Evolutionary conservation across 2,797 vertebrate genomes (phyloP).

Genomic region (Argentina silus): DNA sequence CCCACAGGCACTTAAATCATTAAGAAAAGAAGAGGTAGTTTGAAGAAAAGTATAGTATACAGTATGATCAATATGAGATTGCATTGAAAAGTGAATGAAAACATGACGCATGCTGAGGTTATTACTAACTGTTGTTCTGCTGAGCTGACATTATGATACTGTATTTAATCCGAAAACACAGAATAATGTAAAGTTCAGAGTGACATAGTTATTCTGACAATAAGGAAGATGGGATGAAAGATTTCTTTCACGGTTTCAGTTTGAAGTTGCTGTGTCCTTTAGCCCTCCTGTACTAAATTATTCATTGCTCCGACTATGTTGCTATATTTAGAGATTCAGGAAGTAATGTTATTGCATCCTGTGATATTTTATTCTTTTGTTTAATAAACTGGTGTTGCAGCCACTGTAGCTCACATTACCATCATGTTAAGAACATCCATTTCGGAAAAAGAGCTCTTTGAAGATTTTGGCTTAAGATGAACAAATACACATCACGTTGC

Average conservation of each 20-base stretch:
- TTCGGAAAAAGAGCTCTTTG: conserved; percentile 1
- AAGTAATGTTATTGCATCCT: conserved; percentile 58
- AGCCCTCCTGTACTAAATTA: conserved; percentile 70
- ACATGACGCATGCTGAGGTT: neutral
- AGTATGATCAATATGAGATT: conserved; percentile 39
- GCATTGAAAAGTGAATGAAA: conserved; percentile 28
- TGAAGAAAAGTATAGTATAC: conserved; percentile 50
- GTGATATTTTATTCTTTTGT: conserved; percentile 27
- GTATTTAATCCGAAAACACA: neutral
- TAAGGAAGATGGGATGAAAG: conserved; percentile 16
- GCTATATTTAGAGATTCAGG: conserved; percentile 70
- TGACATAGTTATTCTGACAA: neutral
- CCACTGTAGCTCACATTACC: conserved; percentile 42
- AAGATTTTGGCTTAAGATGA: conserved; percentile 13
- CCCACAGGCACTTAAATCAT: conserved; percentile 72
- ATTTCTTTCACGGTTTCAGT: conserved; percentile 49
- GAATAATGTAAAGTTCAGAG: neutral
- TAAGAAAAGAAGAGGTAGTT: conserved; percentile 75
- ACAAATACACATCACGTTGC: neutral
- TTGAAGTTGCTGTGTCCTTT: conserved; percentile 65
- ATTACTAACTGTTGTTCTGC: conserved; percentile 22
- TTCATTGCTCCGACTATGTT: conserved; percentile 60
- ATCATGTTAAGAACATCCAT: conserved; percentile 30
- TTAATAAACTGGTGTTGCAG: conserved; percentile 41
- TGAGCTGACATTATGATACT: conserved; percentile 25